Base-by-base conservation (phyloP, 35 echinoderm and acorn worm genomes). In the Holothuria glaberrima region DNA sequence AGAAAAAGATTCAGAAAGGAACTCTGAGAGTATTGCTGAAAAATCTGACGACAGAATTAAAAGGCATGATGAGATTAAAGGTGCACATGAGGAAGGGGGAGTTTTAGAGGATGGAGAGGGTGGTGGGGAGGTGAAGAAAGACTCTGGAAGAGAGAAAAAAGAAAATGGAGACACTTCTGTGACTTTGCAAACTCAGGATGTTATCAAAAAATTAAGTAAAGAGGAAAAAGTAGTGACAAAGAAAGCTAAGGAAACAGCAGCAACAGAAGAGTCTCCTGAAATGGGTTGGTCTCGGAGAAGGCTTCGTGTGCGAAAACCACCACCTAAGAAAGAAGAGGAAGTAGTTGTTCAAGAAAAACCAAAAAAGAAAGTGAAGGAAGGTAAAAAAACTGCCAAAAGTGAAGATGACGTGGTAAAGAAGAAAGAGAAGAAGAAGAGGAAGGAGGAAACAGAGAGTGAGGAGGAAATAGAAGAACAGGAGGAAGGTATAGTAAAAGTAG, bases 241-340 rank as follows among this genome's bases (percentile, higher is more conserved):
- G 28, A 48, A 83, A 71, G 88, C 29, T 6, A 27, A 81, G 30
- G 30, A 26, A 33, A 78, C 21, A 46, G 12, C 32, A 34, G 56
- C 60, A 20, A 30, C 76, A 31, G 70, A 56, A 28, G 61, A 92
- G 35, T 73, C 14, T 12, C 28, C 21, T n/a, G 79, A 82, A n/a
- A 29, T 60, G 19, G 26, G 79, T 29, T 82, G 79, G 79, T 58
- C 79, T 29, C 25, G 66, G 24, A 22, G 48, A 16, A 57, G 79
- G 30, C 79, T 82, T 21, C 46, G 79, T 0, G 57, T 30, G 5
- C 36, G 79, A 25, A 82, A 82, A 58, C 79, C 79, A 4, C 79
- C 79, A 48, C 79, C 79, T 12, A 36, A 36, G 25, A 82, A 82
- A 82, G 57, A 82, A n/a, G 79, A 82, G 22, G 79, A 50, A 29